A percentile compares a stretch with the other conserved stretches of the same genome.
Evolutionary conservation across 2,888 invertebrate species (phyloP).

Genomic region (Lottia scabra): DNA sequence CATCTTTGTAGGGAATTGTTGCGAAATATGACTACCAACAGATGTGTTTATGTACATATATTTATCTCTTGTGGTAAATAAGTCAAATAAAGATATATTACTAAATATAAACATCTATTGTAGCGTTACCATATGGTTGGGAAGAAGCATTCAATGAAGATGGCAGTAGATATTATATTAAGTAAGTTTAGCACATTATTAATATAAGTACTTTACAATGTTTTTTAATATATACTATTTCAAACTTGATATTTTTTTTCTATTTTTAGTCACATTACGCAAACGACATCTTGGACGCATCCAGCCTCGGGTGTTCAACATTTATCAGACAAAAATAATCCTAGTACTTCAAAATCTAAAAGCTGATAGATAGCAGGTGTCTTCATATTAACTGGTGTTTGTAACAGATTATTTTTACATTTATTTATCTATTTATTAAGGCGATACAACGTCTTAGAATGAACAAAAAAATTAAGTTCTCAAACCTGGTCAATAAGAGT

Average conservation of each 20-base stretch:
- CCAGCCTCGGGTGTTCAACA: constrained; percentile 57
- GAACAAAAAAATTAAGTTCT: too few species aligned
- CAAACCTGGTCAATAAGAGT: too few species aligned
- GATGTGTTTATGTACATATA: too few species aligned
- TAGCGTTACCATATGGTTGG: constrained; percentile 67
- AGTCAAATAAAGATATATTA: too few species aligned
- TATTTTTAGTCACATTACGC: constrained; percentile 55
- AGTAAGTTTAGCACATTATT: constrained; percentile 49
- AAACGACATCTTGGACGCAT: constrained; percentile 61
- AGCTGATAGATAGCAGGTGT: neutral
- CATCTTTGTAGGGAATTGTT: too few species aligned
- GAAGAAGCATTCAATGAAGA: constrained; percentile 65
- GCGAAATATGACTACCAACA: too few species aligned
- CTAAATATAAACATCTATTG: constrained; percentile 16
- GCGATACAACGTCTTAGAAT: too few species aligned
- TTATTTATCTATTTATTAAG: too few species aligned
- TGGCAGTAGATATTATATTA: constrained; percentile 64
- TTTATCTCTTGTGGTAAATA: too few species aligned
- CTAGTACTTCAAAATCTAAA: neutral
- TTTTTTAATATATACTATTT: too few species aligned
- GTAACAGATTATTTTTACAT: too few species aligned
- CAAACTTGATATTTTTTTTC: constrained; percentile 23
- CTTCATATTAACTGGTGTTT: neutral
- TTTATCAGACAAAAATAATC: constrained; percentile 19
- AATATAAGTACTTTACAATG: too few species aligned